Base-by-base conservation (phyloP, 2,113 vertebrate genomes). In the Sturnus vulgaris region DNA sequence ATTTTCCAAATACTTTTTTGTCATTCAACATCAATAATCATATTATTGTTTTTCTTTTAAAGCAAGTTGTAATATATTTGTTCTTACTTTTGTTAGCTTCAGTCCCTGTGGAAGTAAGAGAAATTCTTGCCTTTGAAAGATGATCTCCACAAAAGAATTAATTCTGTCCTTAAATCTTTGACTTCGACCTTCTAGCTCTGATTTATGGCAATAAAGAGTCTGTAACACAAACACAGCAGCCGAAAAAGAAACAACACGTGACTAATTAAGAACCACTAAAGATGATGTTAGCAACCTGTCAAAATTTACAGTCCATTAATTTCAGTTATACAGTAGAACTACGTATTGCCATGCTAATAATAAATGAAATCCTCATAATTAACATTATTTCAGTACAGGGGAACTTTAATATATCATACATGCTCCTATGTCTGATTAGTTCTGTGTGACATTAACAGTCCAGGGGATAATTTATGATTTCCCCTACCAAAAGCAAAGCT, bases 271-370 rank as follows among this genome's bases (percentile, higher is more conserved):
- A 55, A 46, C 66, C 53, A 80, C 87, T 93, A 73, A 95, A 90
- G 90, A 86, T 53, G 20, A 69, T 93, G 76, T 70, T 93, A 90
- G 77, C 52, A 95, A 92, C 89, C 87, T 86, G 90, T 95, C 70
- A 96, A 64, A 96, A 96, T 92, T 76, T 90, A 93, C 91, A 94
- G 79, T 80, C 92, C 91, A 94, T 96, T 96, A 91, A 93, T 94
- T 96, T 77, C 66, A 57, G 69, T 77, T 88, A 39, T 35, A 47
- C 44, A 73, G 44, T 27, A 82, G 85, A 88, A 71, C 47, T 84
- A 42, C 8, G 8, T 52, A 73, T 93, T 95, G 82, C 72, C 52
- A 70, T 5, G 40, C 86, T 87, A 94, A 88, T 95, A 96, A 96
- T 85, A 76, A 90, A 96, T 90, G 30, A 69, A 94, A 92, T 96